A percentile compares a stretch with the other conserved stretches of the same genome.
Evolutionary conservation across 2,888 invertebrate genomes (phyloP).

Genomic region (Aproaerema taeniolella): DNA sequence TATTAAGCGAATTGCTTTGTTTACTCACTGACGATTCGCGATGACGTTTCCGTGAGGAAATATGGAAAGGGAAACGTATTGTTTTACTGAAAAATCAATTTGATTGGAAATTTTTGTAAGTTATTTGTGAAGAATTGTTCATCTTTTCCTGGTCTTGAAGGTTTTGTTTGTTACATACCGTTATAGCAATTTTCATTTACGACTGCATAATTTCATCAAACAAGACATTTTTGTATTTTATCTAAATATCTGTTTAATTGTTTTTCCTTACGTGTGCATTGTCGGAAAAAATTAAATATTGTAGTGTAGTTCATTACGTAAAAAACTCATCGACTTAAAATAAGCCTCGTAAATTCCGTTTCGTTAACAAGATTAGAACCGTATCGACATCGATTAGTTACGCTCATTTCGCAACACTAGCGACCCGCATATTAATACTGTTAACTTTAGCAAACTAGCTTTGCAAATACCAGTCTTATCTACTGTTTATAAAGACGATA

Average conservation of each 20-base stretch:
- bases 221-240: no score
- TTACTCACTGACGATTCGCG: conserved; percentile 12
- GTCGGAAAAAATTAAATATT: no score
- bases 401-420: conserved; percentile 34
- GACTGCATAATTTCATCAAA: no score
- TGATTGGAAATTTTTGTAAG: neutral
- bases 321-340: no score
- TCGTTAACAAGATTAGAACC: no score
- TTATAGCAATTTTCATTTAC: no score
- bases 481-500: neutral
- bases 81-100: conserved; percentile 16
- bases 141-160: no score
- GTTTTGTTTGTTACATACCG: no score
- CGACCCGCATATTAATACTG: conserved; percentile 48
- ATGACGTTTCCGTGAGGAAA: conserved; percentile 21
- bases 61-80: conserved; percentile 18
- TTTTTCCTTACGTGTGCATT: no score
- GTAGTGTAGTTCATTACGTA: no score
- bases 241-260: no score
- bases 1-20: conserved; percentile 22
- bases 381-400: conserved; percentile 34
- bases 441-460: conserved; percentile 34
- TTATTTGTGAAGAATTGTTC: neutral
- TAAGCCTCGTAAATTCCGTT: no score
- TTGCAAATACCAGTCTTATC: conserved; percentile 29